Evolutionary conservation across 2,888 invertebrate genomes (phyloP), one percentile per base, ranked within the genome.

Genomic region (Melipona beecheii): DNA sequence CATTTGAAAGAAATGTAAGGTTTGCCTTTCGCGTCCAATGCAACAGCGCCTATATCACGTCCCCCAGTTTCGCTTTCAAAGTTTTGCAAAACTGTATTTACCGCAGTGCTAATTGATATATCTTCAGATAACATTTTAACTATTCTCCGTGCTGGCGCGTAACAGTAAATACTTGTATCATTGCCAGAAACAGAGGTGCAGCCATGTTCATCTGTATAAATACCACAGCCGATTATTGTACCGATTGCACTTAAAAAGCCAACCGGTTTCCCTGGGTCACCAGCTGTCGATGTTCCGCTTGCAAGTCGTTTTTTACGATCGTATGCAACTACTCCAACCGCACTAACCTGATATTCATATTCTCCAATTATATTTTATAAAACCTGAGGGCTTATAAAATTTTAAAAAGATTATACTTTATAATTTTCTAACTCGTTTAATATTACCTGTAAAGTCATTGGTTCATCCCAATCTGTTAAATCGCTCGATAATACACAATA

Each of bases 181-280:
- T 82, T 85, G 11, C 93, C 91, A n/a, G 92, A 92, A 64, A 93
- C 81, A 1, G 91, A 90, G 77, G 76, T 84, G 73, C 90, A 91
- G 4, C 88, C 89, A 31, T 76, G 36, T 15, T 81, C 70, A 31
- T 90, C 83, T 6, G 89, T 87, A n/a, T 87, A 90, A 72, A 93
- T 86, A 19, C 92, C 92, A 65, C 92, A 92, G 24, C 93, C 92
- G 58, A 89, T 68, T 0, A 91, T 86, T 3, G 91, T 87, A 6
- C 88, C 91, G 0, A 81, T 80, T 15, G 92, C 87, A 49, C 88
- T 92, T 31, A 92, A n/a, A 4, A 52, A 78, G 50, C 91, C 89
- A 31, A 83, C 56, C 4, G 85, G 72, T 43, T 89, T 89, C 0
- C 77, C 78, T 9, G 87, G 76, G 74, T 87, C 73, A 43, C 90